Evolutionary conservation across 2,113 vertebrate genomes (phyloP), one percentile per base, ranked within the genome.

Genomic region (Percina caprodes): DNA sequence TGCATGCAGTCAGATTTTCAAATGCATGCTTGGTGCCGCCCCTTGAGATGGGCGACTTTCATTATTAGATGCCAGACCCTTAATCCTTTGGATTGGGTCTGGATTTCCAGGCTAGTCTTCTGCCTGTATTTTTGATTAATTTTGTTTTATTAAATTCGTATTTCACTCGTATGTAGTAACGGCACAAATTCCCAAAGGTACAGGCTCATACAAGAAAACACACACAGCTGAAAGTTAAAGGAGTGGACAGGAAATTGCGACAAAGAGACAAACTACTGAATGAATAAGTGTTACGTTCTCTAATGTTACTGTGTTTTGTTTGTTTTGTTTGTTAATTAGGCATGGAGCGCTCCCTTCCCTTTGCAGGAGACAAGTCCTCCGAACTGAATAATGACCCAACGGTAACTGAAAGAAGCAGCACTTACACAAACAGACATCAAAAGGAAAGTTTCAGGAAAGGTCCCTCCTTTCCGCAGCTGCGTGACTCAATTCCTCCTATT

Each of bases 341-440:
- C 82, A 76, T 67, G 26, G 30, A 73, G 75, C 15, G 65, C 42
- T 82, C 60, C 77, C 51, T 65, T 77, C 35, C 56, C 61, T 26
- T 67, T 74, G 72, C 71, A 60, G 69, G 61, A 80, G 69, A 68
- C 67, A 87, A 72, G 66, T 86, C 84, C 67, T 83, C 81, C 45
- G 19, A 69, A 81, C 49, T 79, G 79, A 82, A 81, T 80, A 84
- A 85, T 70, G 76, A 86, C 80, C 86, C 48, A n/a, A 63, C 67
- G 23, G 79, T 73, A 63, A 46, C 45, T 26, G n/a, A 76, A 77
- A 83, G 61, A 82, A 73, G 68, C 60, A 23, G 71, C 55, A 16
- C 55, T 87, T 77, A 63, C 61, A 82, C 74, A 85, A 84, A 87
- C 79, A 85, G 39, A 82, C 88, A 86, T 83, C 75, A 89, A 90